These are phyloP conservation scores for Drosophila lutescens DNA, from an alignment of 2,888 invertebrate species.

Conservation along the genomic window DNA sequence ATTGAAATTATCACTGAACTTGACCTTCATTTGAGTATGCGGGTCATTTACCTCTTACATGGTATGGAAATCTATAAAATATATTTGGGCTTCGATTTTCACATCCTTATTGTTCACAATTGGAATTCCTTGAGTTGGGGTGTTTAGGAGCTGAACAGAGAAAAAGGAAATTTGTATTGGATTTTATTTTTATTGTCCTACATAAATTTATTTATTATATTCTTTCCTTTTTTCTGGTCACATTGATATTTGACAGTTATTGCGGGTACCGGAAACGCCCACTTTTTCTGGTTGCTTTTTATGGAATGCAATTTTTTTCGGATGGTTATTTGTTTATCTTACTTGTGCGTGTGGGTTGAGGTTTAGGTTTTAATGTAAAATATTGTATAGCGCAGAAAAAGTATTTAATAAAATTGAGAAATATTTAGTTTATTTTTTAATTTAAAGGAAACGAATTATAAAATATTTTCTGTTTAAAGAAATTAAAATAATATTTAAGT, in stretches of 20 bases:
- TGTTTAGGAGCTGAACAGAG: not conserved
- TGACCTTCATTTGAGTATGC: slow-evolving; percentile 70
- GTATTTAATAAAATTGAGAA: too few species aligned
- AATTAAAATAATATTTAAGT: not conserved
- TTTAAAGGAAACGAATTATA: too few species aligned
- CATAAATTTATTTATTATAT: slow-evolving; percentile 71
- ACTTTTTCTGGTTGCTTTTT: slow-evolving; percentile 42
- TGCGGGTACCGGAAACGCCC: slow-evolving; percentile 71
- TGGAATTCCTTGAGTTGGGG: slow-evolving; percentile 15
- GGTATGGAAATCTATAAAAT: slow-evolving; percentile 24
- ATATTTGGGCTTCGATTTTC: slow-evolving; percentile 34
- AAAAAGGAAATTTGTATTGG: slow-evolving; percentile 59
- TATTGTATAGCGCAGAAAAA: too few species aligned
- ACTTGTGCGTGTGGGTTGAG: too few species aligned
- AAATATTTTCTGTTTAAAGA: too few species aligned
- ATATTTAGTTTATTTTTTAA: too few species aligned
- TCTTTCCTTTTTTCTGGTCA: slow-evolving; percentile 36
- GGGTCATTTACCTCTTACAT: slow-evolving; percentile 45
- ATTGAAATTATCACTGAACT: slow-evolving; percentile 74
- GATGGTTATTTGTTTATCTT: slow-evolving; percentile 11
- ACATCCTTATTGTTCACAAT: slow-evolving; percentile 58
- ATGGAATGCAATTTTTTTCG: slow-evolving; percentile 16
- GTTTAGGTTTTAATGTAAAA: too few species aligned
- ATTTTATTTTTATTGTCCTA: slow-evolving; percentile 72
- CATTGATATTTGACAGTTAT: slow-evolving; percentile 75